A percentile compares a stretch with the other conserved stretches of the same genome.
Evolutionary conservation across 2,113 vertebrate species (phyloP).

Genomic region (Orcinus orca): DNA sequence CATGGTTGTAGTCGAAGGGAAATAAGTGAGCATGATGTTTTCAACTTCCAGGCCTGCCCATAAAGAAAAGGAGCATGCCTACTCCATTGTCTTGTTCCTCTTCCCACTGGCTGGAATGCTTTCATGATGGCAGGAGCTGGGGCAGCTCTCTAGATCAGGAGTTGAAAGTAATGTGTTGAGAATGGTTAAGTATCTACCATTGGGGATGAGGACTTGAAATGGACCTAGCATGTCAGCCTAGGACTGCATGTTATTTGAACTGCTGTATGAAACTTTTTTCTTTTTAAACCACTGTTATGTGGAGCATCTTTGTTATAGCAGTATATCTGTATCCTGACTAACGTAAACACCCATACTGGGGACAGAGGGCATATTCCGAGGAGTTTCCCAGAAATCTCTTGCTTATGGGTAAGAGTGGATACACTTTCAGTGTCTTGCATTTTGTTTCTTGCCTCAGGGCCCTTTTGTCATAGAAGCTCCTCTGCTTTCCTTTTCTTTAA

Average conservation of each 20-base stretch:
- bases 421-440: neutral
- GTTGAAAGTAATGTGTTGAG: neutral
- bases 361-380: neutral
- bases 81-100: neutral
- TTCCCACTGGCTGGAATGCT: neutral
- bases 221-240: neutral
- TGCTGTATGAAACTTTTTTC: neutral
- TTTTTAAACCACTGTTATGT: slow-evolving; percentile 12
- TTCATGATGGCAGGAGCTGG: neutral
- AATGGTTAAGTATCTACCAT: neutral
- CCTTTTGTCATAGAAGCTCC: neutral
- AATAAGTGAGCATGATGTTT: neutral
- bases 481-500: neutral
- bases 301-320: neutral
- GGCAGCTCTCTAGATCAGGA: neutral
- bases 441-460: neutral
- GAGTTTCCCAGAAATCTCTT: neutral
- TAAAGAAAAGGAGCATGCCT: neutral
- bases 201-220: neutral
- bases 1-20: neutral
- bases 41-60: neutral
- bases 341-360: neutral
- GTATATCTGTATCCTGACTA: neutral
- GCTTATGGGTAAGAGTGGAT: neutral
- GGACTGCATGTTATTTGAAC: neutral